Conservation (phyloP, 2,797 vertebrate genomes). For the Falco biarmicus region DNA sequence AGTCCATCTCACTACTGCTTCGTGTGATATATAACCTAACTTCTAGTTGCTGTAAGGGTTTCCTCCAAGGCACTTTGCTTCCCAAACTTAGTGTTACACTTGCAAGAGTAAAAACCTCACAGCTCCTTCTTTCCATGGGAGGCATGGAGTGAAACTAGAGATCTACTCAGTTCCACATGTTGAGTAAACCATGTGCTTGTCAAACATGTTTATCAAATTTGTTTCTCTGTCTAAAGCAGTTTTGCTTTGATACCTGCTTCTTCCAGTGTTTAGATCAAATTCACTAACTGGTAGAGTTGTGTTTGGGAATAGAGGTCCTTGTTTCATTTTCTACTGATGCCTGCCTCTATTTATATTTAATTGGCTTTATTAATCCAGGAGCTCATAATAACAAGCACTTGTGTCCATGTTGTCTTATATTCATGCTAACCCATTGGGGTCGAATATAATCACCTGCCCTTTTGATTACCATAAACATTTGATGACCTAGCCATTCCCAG, state of each 20-base stretch:
- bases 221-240: not conserved
- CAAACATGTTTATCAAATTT: not conserved
- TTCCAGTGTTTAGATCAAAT: not conserved
- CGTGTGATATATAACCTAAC: not conserved
- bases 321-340: not conserved
- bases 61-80: not conserved
- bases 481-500: not conserved
- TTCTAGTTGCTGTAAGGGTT: accelerated
- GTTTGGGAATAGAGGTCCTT: not conserved
- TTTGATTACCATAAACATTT: constrained; percentile 28
- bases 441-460: not conserved
- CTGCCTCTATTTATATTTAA: not conserved
- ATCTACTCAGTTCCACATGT: not conserved
- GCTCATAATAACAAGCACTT: not conserved
- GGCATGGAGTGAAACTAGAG: not conserved
- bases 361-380: constrained; percentile 12
- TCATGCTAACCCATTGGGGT: not conserved
- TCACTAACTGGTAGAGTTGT: not conserved
- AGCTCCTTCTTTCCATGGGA: not conserved
- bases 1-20: not conserved
- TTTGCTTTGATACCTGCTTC: not conserved
- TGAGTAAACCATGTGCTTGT: not conserved
- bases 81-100: not conserved
- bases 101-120: not conserved
- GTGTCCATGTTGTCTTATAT: constrained; percentile 1